phyloP scores from a whole-genome alignment of 1,140 invertebrate species.

The Drosophila obscura region DNA sequence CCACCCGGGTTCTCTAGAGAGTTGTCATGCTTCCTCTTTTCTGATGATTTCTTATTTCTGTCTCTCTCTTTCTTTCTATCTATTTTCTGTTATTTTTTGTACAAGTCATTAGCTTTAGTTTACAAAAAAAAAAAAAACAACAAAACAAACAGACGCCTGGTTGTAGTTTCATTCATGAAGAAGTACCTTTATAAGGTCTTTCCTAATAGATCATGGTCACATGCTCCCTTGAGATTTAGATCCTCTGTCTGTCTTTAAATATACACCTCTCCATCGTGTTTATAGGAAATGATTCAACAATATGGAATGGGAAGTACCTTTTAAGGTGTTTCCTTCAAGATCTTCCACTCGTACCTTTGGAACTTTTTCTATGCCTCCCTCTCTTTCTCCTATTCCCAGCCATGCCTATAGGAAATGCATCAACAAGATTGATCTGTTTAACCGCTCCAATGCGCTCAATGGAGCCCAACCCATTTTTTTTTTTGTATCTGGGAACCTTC shows the following conservation, averaged over 20 bases:
- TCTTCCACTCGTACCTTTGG: too few species aligned
- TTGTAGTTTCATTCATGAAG: slow-evolving; percentile 66
- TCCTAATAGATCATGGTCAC: neutral
- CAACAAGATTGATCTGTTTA: slow-evolving; percentile 40
- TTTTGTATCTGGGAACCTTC: slow-evolving; percentile 26
- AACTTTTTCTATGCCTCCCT: neutral
- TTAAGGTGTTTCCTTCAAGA: too few species aligned
- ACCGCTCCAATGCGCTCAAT: slow-evolving; percentile 28
- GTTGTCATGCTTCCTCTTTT: slow-evolving; percentile 20
- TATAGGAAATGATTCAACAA: too few species aligned
- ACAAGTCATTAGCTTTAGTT: slow-evolving; percentile 82
- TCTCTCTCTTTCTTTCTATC: slow-evolving; percentile 12
- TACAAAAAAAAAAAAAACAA: slow-evolving; percentile 58
- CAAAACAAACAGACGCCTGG: slow-evolving; percentile 22
- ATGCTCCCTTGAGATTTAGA: too few species aligned
- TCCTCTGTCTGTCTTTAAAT: too few species aligned
- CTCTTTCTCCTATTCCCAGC: slow-evolving; percentile 8
- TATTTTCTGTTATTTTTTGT: slow-evolving; percentile 57
- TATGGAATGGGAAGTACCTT: too few species aligned
- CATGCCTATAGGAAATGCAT: slow-evolving; percentile 29
- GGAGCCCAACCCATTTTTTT: slow-evolving; percentile 28
- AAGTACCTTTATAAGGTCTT: slow-evolving; percentile 28
- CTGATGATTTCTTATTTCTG: slow-evolving; percentile 33
- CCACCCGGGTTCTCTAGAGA: neutral
- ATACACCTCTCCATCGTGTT: too few species aligned